These are phyloP conservation scores for Xestia xanthographa DNA, from an alignment of 2,888 invertebrate genomes.

Conservation along the genomic window DNA sequence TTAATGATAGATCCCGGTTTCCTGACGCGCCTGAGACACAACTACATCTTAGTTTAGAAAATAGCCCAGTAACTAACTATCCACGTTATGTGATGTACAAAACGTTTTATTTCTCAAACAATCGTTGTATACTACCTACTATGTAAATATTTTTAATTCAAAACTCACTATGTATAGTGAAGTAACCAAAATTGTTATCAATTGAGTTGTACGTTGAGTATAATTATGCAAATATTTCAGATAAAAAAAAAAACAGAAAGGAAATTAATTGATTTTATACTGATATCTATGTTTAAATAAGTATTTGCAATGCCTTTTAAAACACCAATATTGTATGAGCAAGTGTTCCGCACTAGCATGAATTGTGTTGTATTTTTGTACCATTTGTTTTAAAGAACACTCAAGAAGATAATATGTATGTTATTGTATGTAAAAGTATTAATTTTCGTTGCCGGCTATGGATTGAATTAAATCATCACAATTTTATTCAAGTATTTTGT, in stretches of 20 bases:
- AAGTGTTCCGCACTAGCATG: constrained; percentile 42
- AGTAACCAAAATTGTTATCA: constrained; percentile 65
- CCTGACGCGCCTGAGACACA: constrained; percentile 42
- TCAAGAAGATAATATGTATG: constrained; percentile 60
- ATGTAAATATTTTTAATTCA: constrained; percentile 78
- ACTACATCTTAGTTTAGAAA: constrained; percentile 46
- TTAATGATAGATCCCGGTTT: constrained; percentile 40
- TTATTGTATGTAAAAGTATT: constrained; percentile 70
- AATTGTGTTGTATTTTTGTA: constrained; percentile 61
- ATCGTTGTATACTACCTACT: constrained; percentile 73
- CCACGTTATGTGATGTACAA: constrained; percentile 58
- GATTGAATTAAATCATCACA: constrained; percentile 89
- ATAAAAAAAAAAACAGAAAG: constrained; percentile 24
- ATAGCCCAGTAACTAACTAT: constrained; percentile 43
- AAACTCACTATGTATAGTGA: constrained; percentile 60
- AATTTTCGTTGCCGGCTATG: constrained; percentile 84
- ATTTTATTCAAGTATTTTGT: constrained; percentile 78
- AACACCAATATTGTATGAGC: constrained; percentile 42
- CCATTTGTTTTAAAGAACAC: constrained; percentile 60
- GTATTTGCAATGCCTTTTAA: constrained; percentile 52
- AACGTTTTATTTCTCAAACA: constrained; percentile 48
- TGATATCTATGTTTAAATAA: constrained; percentile 44
- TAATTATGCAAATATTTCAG: constrained; percentile 48
- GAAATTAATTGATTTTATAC: constrained; percentile 37
- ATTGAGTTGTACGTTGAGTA: constrained; percentile 52